Percentiles rank a stretch among this genome's conserved stretches.
Evolutionary conservation across 2,888 invertebrate genomes (phyloP).

Genomic region (Callyntrura sp.): DNA sequence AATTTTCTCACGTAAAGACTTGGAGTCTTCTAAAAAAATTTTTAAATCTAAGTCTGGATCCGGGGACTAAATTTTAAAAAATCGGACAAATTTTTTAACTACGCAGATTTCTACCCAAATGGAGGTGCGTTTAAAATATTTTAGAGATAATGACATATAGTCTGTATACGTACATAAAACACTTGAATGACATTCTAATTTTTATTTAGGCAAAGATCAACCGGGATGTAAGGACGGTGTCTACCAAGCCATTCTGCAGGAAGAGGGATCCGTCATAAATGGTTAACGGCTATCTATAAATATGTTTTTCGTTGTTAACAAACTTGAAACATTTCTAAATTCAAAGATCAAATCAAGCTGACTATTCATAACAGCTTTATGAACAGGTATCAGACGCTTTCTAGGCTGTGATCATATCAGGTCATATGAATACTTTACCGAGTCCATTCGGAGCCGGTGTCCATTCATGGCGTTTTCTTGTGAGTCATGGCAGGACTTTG

Average conservation of each 20-base stretch:
- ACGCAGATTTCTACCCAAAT: conserved; percentile 97
- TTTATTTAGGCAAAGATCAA: conserved; percentile 87
- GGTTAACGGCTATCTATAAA: conserved; percentile 85
- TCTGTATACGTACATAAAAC: neutral
- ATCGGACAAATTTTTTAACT: no score
- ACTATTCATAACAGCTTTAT: conserved; percentile 81
- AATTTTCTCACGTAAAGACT: no score
- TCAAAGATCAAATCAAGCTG: conserved; percentile 52
- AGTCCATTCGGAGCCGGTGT: conserved; percentile 92
- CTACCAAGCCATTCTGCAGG: conserved; percentile 89
- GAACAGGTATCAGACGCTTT: conserved; percentile 88
- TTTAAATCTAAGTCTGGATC: no score
- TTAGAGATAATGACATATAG: no score
- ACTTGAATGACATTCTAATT: neutral
- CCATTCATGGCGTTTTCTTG: conserved; percentile 93
- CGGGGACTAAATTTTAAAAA: no score
- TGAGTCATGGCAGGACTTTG: conserved; percentile 89
- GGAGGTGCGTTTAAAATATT: conserved; percentile 87
- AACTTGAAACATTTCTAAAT: neutral
- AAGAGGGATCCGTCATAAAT: conserved; percentile 88
- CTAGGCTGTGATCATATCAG: conserved; percentile 95
- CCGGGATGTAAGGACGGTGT: conserved; percentile 89
- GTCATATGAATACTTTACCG: conserved; percentile 93
- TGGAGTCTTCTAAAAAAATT: no score
- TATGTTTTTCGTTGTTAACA: neutral